phyloP scores from a whole-genome alignment of 2,113 vertebrate genomes.

The Tachysurus vachellii region DNA sequence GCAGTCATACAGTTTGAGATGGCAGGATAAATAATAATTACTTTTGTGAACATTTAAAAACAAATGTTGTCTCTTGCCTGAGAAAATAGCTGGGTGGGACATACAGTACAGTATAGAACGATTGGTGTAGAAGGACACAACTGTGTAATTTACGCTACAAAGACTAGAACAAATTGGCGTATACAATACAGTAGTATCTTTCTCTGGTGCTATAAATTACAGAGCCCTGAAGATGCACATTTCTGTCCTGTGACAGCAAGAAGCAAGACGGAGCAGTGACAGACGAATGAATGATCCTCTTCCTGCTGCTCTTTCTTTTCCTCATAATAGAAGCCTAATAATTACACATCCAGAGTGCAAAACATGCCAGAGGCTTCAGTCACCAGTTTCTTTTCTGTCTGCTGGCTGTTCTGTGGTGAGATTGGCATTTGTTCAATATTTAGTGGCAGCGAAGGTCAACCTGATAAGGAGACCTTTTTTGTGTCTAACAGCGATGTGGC shows the following conservation, averaged over 20 bases:
- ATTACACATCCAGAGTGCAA: constrained; percentile 33
- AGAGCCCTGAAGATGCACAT: not conserved
- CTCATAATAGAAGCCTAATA: constrained; percentile 26
- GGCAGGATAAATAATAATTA: not conserved
- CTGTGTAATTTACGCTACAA: not conserved
- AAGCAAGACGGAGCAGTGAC: constrained; percentile 6
- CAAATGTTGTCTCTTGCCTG: not conserved
- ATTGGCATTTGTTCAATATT: not conserved
- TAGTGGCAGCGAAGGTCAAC: constrained; percentile 12
- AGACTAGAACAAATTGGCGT: not conserved
- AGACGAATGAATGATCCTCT: constrained; percentile 40
- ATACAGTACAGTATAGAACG: no score
- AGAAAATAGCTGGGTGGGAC: not conserved
- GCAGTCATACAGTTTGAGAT: not conserved
- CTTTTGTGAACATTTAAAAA: not conserved
- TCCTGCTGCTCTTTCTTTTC: constrained; percentile 31
- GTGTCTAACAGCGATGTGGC: not conserved
- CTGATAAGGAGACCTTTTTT: not conserved
- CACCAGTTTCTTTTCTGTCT: not conserved
- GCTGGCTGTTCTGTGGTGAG: not conserved
- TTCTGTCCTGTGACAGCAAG: constrained; percentile 19
- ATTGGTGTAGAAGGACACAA: not conserved
- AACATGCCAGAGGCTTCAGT: constrained; percentile 25
- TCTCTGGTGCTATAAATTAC: constrained; percentile 31
- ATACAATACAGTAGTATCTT: not conserved